Percentiles rank a stretch among this genome's conserved stretches.
phyloP scores from a whole-genome alignment of 2,888 invertebrate genomes.

The Sphaeridia pumilis region DNA sequence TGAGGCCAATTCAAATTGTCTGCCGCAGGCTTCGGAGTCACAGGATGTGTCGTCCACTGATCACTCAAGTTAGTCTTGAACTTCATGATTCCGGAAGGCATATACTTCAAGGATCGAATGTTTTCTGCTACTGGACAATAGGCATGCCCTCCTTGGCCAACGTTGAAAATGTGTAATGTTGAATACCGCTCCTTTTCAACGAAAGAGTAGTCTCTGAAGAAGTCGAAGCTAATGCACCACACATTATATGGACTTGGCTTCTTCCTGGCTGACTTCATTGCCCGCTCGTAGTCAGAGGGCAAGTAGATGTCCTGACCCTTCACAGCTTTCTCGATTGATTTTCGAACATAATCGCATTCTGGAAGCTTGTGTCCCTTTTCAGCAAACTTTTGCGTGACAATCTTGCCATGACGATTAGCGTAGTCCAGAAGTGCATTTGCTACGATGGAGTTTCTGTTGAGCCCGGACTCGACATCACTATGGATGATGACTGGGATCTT shows the following conservation, averaged over 20 bases:
- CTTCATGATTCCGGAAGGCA: not conserved
- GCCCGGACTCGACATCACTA: not conserved
- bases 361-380: not conserved
- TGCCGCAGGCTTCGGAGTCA: not conserved
- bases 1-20: not conserved
- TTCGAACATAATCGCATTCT: not conserved
- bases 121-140: not conserved
- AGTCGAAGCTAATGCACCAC: not conserved
- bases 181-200: not conserved
- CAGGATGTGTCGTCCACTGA: not conserved
- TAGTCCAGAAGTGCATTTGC: not conserved
- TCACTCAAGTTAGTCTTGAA: not conserved
- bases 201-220: not conserved
- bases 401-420: not conserved
- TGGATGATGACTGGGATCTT: not conserved
- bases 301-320: not conserved
- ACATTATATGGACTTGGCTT: not conserved
- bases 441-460: not conserved
- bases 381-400: not conserved
- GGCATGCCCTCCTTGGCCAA: no score
- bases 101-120: not conserved
- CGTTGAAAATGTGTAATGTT: not conserved
- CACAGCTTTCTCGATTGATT: not conserved
- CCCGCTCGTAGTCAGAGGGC: not conserved
- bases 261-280: not conserved